Base-by-base conservation (phyloP, 2,113 vertebrate genomes). In the Toxotes jaculatrix region DNA sequence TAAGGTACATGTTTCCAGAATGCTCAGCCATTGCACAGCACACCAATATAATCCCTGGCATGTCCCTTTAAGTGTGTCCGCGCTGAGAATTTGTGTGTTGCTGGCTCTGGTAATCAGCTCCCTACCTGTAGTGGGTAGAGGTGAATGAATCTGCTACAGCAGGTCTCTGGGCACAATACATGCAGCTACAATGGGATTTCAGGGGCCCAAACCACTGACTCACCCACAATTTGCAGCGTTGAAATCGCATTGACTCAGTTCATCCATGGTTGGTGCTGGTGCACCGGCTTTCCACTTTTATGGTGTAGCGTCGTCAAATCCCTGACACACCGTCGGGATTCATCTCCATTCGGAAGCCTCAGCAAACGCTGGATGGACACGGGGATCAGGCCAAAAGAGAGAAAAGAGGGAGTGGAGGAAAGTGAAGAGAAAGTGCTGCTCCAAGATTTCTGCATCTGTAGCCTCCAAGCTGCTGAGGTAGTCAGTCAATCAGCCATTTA, bases 331-430 rank as follows among this genome's bases (percentile, higher is more conserved):
- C 68, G 71, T 80, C 64, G 7, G 81, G 87, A 92, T 93, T 94
- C 91, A 89, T 93, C 88, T 82, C 71, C 87, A 71, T 90, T 93
- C 71, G 36, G 87, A 82, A 81, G 89, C 82, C 88, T 93, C 91
- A 93, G 91, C 92, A 91, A 94, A 93, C 66, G 71, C 57, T 57
- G 87, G 90, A 91, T 85, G 83, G 89, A 91, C 89, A 88, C 62
- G 67, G 83, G 83, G 90, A 93, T 91, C 91, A 92, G 87, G 60
- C 74, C 62, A 56, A 66, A 76, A 76, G 57, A 76, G 74, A 42
- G 81, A 65, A 34, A 34, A 74, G 56, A 70, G 34, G 27, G 53
- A 53, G 67, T 16, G 49, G 55, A 53, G 68, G 61, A 32, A 82
- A 83, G 69, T 77, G 69, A 74, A 40, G 75, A 64, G 75, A 91